A percentile compares a stretch with the other conserved stretches of the same genome.
These are phyloP conservation scores for Nemotelus pantherinus DNA, from an alignment of 2,888 invertebrate genomes.

Conservation along the genomic window DNA sequence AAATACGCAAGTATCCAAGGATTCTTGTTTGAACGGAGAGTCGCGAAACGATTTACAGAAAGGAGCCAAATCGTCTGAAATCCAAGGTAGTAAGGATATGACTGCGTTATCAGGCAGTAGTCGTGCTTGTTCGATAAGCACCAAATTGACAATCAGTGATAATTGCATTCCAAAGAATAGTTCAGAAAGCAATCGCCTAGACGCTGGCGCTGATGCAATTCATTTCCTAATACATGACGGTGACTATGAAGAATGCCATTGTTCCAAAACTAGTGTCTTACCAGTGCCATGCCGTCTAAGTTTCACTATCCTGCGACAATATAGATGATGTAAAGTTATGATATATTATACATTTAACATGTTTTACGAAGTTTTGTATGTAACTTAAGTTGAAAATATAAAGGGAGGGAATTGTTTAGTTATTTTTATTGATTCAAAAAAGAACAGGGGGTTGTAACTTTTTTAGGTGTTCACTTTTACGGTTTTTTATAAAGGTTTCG, in stretches of 20 bases:
- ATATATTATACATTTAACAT: no score
- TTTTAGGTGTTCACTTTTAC: slow-evolving; percentile 27
- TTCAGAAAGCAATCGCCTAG: slow-evolving; percentile 3
- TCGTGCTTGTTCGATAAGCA: background rate
- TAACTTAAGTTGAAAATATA: slow-evolving; percentile 15
- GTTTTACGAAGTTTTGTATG: background rate
- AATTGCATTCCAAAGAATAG: background rate
- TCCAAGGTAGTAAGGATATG: background rate
- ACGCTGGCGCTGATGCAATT: slow-evolving; percentile 15
- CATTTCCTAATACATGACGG: slow-evolving; percentile 1
- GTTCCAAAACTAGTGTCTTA: slow-evolving; percentile 19
- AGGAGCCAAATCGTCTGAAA: no score
- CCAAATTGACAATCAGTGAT: background rate
- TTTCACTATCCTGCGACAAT: no score
- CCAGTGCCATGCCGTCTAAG: no score
- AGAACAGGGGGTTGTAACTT: background rate
- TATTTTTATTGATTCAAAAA: background rate
- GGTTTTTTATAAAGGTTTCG: background rate
- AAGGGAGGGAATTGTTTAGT: background rate
- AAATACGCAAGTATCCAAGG: no score
- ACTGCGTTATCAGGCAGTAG: no score
- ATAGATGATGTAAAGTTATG: no score
- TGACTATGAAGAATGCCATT: slow-evolving; percentile 27
- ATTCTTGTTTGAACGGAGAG: background rate
- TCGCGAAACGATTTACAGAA: background rate